These are phyloP conservation scores for Trichonephila clavipes DNA, from an alignment of 1,140 invertebrate species.

Conservation along the genomic window DNA sequence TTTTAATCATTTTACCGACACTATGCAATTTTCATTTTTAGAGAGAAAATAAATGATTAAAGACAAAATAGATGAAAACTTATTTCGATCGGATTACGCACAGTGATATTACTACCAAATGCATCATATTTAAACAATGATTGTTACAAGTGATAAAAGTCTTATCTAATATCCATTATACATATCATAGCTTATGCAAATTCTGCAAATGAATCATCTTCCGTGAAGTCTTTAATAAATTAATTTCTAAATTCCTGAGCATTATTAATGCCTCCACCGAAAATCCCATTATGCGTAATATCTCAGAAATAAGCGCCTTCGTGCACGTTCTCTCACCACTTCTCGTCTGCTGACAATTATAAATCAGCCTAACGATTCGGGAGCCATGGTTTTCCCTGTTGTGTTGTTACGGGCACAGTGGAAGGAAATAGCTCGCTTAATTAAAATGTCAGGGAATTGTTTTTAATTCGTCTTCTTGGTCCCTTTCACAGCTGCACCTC, in stretches of 20 bases:
- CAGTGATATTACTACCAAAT: too few species aligned
- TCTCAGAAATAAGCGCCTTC: slow-evolving; percentile 62
- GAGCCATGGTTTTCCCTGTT: background rate
- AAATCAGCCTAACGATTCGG: slow-evolving; percentile 54
- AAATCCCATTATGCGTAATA: slow-evolving; percentile 70
- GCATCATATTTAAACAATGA: background rate
- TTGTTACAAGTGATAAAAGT: background rate
- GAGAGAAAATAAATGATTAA: too few species aligned
- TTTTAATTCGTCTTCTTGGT: slow-evolving; percentile 28
- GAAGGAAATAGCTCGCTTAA: slow-evolving; percentile 54
- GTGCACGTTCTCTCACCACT: slow-evolving; percentile 10
- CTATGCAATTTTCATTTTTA: too few species aligned
- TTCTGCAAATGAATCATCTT: slow-evolving; percentile 6
- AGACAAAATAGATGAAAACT: too few species aligned
- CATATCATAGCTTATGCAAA: background rate
- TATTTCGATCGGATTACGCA: too few species aligned
- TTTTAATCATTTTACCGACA: too few species aligned
- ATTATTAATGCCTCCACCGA: slow-evolving; percentile 54
- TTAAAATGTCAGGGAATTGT: slow-evolving; percentile 59
- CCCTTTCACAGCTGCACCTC: slow-evolving; percentile 72
- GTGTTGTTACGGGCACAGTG: background rate
- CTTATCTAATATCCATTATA: background rate
- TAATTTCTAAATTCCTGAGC: slow-evolving; percentile 59
- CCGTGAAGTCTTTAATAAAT: slow-evolving; percentile 52
- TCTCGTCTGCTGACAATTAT: slow-evolving; percentile 58